These are phyloP conservation scores for Maniola jurtina DNA, from an alignment of 1,140 invertebrate species.

Conservation along the genomic window DNA sequence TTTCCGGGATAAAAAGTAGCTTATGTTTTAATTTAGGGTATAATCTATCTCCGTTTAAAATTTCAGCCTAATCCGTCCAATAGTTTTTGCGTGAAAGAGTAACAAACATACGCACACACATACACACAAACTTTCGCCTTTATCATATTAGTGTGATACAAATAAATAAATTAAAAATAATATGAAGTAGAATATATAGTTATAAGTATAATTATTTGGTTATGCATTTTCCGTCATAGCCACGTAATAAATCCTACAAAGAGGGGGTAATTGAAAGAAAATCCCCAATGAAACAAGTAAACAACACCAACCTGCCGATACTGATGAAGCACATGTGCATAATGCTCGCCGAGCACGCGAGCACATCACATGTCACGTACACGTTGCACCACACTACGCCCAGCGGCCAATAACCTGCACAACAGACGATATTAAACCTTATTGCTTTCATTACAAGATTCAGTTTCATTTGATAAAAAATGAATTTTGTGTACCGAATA, in stretches of 20 bases:
- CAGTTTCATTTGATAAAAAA: not conserved
- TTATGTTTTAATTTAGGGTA: no score
- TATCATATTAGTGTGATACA: no score
- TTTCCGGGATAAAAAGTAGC: no score
- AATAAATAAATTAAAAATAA: no score
- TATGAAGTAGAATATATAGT: no score
- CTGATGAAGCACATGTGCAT: constrained; percentile 99
- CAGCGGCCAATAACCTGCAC: constrained; percentile 93
- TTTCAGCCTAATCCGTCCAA: no score
- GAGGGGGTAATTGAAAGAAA: not conserved
- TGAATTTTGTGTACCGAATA: no score
- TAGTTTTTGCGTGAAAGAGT: no score
- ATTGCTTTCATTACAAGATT: not conserved
- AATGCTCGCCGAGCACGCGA: constrained; percentile 95
- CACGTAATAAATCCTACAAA: not conserved
- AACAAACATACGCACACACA: no score
- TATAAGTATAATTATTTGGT: no score
- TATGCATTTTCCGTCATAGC: not conserved
- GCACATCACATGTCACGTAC: constrained; percentile 96
- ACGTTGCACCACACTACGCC: constrained; percentile 93
- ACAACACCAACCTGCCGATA: constrained; percentile 83
- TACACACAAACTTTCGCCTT: no score
- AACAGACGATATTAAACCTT: constrained; percentile 4
- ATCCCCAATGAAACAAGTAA: not conserved
- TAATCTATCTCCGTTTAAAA: no score